Conservation (phyloP, 2,113 vertebrate genomes). For the Himantopus leucocephalus region DNA sequence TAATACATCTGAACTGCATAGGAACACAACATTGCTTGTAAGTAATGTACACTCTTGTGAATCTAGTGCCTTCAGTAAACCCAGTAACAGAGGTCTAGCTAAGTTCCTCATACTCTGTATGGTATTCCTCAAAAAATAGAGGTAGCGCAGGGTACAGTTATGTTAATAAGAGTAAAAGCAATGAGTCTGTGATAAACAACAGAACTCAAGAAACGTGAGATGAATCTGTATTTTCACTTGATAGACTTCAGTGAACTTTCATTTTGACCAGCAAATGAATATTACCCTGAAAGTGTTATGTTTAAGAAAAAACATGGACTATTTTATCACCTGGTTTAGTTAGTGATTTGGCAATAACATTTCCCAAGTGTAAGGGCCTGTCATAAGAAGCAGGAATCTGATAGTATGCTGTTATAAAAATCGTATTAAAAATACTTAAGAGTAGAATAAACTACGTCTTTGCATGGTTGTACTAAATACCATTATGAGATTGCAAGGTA, state of each 20-base stretch:
- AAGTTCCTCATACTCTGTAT: not conserved
- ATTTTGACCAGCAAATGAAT: not conserved
- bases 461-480: not conserved
- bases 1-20: not conserved
- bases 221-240: not conserved
- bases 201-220: not conserved
- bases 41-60: not conserved
- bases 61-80: not conserved
- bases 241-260: not conserved
- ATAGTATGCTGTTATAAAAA: not conserved
- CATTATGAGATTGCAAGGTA: not conserved
- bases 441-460: not conserved
- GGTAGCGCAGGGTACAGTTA: not conserved
- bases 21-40: not conserved
- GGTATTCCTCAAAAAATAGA: not conserved
- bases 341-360: not conserved
- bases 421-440: not conserved
- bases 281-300: not conserved
- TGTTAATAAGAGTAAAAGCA: not conserved
- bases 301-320: not conserved
- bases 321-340: not conserved
- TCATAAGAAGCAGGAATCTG: not conserved
- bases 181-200: fast-evolving
- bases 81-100: not conserved
- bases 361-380: not conserved